Evolutionary conservation across 1,140 invertebrate genomes (phyloP).

Genomic region (Camponotus floridanus): DNA sequence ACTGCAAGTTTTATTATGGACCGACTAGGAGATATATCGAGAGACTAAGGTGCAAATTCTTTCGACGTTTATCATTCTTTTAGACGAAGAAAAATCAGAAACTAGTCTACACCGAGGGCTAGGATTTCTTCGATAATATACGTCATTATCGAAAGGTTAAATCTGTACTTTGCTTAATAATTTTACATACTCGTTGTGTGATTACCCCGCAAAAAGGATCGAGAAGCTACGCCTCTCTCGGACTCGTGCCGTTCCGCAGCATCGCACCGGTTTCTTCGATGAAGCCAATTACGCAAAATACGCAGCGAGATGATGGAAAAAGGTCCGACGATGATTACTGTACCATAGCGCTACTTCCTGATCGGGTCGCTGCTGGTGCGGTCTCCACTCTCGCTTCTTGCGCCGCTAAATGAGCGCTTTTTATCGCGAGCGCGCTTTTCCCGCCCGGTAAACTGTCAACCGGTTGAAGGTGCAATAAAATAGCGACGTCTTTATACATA

Average conservation of each 20-base stretch:
- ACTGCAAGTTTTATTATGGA: background rate
- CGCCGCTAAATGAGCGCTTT: slow-evolving; percentile 32
- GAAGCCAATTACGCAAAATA: slow-evolving; percentile 75
- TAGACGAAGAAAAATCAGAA: background rate
- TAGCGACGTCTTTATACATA: background rate
- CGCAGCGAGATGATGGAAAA: slow-evolving; percentile 56
- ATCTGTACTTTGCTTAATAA: slow-evolving; percentile 63
- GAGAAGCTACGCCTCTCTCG: slow-evolving; percentile 55
- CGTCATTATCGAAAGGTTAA: slow-evolving; percentile 21
- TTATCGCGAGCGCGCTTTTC: background rate
- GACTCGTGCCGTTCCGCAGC: slow-evolving; percentile 50
- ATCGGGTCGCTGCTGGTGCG: slow-evolving; percentile 7
- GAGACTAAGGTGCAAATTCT: background rate
- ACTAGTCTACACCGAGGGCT: too few relatives aligned
- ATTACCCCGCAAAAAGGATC: slow-evolving; percentile 67
- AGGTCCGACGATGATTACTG: slow-evolving; percentile 63
- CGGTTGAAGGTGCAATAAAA: slow-evolving; percentile 15
- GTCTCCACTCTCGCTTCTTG: slow-evolving; percentile 56
- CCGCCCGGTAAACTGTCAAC: slow-evolving; percentile 26
- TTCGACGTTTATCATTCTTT: background rate
- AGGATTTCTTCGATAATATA: slow-evolving; percentile 1
- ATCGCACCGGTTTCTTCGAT: slow-evolving; percentile 38
- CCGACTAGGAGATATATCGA: background rate
- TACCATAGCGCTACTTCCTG: slow-evolving; percentile 72
- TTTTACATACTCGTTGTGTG: slow-evolving; percentile 71